Evolutionary conservation across 1,140 invertebrate genomes (phyloP), one percentile per base, ranked within the genome.

Genomic region (Drosophila varians): DNA sequence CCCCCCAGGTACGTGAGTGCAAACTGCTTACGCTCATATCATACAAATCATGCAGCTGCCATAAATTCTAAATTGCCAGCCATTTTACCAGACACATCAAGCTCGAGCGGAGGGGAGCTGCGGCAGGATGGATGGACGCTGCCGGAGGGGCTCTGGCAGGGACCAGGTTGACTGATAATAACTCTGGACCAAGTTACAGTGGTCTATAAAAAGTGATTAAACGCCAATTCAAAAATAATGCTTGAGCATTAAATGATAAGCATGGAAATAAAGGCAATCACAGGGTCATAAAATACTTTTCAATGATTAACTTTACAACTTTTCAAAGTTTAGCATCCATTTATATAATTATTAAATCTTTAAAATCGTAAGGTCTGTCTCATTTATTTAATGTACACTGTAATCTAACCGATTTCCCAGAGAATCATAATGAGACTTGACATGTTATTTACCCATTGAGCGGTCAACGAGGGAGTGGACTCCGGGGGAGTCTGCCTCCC

Each of bases 21-120:
- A 84, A 84, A 84, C 80, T 86, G 80, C 80, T 86, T 84, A 84
- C 80, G 80, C 58, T 86, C 76, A 58, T 86, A 87, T 89, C 87
- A 73, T 83, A 90, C 87, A 89, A 89, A 89, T 89, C 86, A 90
- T 89, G 82, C 70, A 72, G 74, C 77, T 80, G 80, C 77, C 87
- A 89, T 89, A 89, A 89, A 90, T 89, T 89, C 77, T 79, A 78
- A 89, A 89, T 89, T 77, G 84, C 83, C 84, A 88, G 77, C 69
- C 77, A 77, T 83, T 83, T 84, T 68, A 80, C 48, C 72, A 52
- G 58, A 64, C 70, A 65, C 38, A 73, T 49, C 14, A 72, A 28
- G 40, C 23, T 38, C n/a, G n/a, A n/a, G n/a, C 52, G 51, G 61
- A 60, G 47, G 45, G 40, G 69, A 11, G 31, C 0, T n/a, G 14